Evolutionary conservation across 2,113 vertebrate species (phyloP), one percentile per base, ranked within the genome.

Genomic region (Calypte anna): DNA sequence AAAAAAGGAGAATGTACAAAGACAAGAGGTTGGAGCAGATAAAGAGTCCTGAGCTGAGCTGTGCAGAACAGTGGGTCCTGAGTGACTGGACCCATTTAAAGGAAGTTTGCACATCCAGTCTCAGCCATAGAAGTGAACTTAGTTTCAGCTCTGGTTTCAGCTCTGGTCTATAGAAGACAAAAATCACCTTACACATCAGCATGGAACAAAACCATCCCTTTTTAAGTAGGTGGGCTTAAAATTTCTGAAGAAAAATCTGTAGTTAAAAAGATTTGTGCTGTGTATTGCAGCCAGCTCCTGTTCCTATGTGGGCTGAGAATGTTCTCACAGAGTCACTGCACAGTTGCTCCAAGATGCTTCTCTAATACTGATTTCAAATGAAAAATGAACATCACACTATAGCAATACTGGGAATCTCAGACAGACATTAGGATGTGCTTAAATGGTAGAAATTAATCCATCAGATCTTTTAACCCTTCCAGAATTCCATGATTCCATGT

Each of bases 151-250:
- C 58, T 59, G 44, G 14, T 38, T 14, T 55, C 7, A 7, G n/a
- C 12, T 31, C 58, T 59, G 44, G 22, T 53, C 25, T n/a, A 16
- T 3, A 59, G 36, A 48, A 25, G n/a, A n/a, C 22, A 64, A 53
- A 53, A 58, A 67, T 58, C 53, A 46, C 8, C 40, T 24, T 36
- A 44, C 20, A 19, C 23, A 30, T 46, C 13, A n/a, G 31, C 5
- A 9, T 0, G 1, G n/a, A 61, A 69, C 23, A 27, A 73, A 67
- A 36, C 12, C 0, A 2, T 5, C 10, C 23, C 20, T 30, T 79
- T 59, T 24, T 10, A 36, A 9, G 59, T 38, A 57, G 2, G 4
- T 4, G 10, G 10, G 51, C 11, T 82, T 76, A 64, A 54, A 14
- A 36, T 36, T 30, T 58, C 7, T 19, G 31, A 19, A 31, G 23